These are phyloP conservation scores for Anthopleura xanthogrammica DNA, from an alignment of 92 coral and sea anemone species.

Conservation along the genomic window DNA sequence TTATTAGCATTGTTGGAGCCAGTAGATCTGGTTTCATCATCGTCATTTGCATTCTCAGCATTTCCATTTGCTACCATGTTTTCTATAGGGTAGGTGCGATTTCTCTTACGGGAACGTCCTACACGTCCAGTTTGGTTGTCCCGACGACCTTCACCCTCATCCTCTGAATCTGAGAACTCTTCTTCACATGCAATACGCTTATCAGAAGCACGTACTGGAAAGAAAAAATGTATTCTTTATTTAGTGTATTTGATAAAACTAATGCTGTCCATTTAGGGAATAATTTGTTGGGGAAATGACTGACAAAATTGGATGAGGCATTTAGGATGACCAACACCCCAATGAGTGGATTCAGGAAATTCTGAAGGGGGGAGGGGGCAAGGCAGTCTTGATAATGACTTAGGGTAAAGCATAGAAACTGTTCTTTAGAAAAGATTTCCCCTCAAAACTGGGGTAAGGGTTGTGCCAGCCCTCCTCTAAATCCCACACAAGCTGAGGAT, in stretches of 20 bases:
- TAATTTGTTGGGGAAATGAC: no score
- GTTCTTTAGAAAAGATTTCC: no score
- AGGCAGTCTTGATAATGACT: no score
- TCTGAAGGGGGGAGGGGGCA: no score
- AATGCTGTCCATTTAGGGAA: no score
- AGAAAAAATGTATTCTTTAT: background rate
- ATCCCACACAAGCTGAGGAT: no score
- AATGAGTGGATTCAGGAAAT: no score
- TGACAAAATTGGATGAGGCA: no score
- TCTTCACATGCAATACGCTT: constrained; percentile 81
- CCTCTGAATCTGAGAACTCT: constrained; percentile 97
- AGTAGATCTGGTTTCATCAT: constrained; percentile 58
- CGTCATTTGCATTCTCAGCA: constrained; percentile 68
- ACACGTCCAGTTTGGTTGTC: constrained; percentile 65
- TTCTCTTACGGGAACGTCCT: constrained; percentile 67
- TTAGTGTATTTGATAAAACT: background rate
- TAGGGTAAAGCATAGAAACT: no score
- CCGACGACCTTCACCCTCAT: constrained; percentile 91
- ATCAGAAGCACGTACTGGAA: constrained; percentile 88
- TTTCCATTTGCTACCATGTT: constrained; percentile 84
- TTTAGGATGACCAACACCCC: no score
- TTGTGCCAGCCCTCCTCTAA: no score
- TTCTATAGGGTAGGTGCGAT: constrained; percentile 46
- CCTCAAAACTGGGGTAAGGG: no score
- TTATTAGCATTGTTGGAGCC: constrained; percentile 38